These are phyloP conservation scores for Micrastur ruficollis DNA, from an alignment of 2,797 vertebrate species.

Conservation along the genomic window DNA sequence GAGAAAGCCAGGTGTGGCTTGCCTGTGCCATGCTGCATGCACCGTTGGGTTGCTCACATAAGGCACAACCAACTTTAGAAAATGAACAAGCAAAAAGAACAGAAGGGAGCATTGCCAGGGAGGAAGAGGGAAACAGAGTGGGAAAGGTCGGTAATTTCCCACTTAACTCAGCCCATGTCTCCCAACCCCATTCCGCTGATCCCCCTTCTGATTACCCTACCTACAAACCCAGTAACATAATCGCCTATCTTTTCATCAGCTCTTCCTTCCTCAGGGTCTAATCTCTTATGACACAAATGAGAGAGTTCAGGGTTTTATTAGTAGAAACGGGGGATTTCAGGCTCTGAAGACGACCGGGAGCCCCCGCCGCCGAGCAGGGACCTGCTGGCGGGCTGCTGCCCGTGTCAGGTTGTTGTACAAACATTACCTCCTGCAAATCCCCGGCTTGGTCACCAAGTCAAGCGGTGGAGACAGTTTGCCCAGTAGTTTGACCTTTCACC, in stretches of 20 bases:
- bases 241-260: background rate
- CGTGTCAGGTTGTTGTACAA: conserved; percentile 67
- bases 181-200: background rate
- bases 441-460: conserved; percentile 62
- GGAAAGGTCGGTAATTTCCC: background rate
- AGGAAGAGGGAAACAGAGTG: background rate
- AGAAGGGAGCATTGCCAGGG: background rate
- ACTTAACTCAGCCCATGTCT: background rate
- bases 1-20: background rate
- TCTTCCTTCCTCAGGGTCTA: background rate
- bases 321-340: background rate
- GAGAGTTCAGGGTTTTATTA: background rate
- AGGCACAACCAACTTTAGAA: background rate
- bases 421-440: conserved; percentile 44
- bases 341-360: background rate
- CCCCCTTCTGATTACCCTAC: background rate
- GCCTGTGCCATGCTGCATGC: rapidly evolving
- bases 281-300: background rate
- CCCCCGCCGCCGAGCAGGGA: background rate
- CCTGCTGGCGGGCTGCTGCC: conserved; percentile 40
- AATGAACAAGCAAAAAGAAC: background rate
- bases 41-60: rapidly evolving
- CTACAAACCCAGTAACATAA: background rate
- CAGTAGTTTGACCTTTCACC: conserved; percentile 84
- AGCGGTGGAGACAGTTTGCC: conserved; percentile 75